Evolutionary conservation across 1,140 invertebrate species (phyloP), one percentile per base, ranked within the genome.

Genomic region (Wasmannia auropunctata): DNA sequence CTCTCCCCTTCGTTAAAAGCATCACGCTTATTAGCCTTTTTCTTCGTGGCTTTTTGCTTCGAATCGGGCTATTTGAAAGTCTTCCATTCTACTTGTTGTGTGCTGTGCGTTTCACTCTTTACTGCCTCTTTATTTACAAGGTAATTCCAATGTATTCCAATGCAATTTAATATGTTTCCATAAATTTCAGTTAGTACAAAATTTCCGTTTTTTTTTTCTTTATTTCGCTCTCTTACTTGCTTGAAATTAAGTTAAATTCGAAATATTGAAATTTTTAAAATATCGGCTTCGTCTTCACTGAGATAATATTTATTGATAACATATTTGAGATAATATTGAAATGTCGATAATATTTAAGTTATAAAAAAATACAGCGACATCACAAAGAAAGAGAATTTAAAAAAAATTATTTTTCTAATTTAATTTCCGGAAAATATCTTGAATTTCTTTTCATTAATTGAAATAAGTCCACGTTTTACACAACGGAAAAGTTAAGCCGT

Each of bases 1-100:
- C 76, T 86, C 80, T 87, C 83, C 67, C 43, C 51, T 72, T 58
- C 16, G 40, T 43, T 75, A 70, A 34, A 54, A 63, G 46, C 43
- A 25, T 43, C 46, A 49, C 69, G 16, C 34, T 81, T 37, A 46
- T 43, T 85, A 77, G 28, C 67, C 58, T 84, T 85, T 85, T 72
- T 22, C 22, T 34, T 28, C 49, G 56, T 16, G 25, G 6, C 25
- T 74, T 72, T 83, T 72, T 72, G 34, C 72, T 43, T n/a, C 67
- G 49, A 65, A 19, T 65, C 76, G 28, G n/a, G 7, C n/a, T 65
- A 28, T 65, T 79, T 79, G 40, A 65, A 63, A 34, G 3, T 34
- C 19, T 10, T 31, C 11, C 25, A 37, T 76, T 60, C 58, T 22
- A 22, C 16, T 40, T 58, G 2, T 31, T 37, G 14, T 74, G 22